phyloP scores from a whole-genome alignment of 2,888 invertebrate genomes.

The Mechanitis mazaeus region DNA sequence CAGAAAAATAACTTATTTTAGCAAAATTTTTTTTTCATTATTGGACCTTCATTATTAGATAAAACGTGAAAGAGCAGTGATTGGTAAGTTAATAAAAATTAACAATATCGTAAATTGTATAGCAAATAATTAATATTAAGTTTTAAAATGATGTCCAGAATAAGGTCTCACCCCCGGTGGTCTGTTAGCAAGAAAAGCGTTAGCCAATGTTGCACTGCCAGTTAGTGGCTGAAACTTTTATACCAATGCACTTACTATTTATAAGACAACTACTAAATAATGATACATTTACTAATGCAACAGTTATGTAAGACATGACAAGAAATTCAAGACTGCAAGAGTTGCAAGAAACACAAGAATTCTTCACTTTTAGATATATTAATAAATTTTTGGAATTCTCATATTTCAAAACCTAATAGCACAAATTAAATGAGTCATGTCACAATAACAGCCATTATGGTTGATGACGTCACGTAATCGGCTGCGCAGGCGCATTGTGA shows the following conservation, averaged over 20 bases:
- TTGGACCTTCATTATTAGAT: too few species aligned
- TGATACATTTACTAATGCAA: too few species aligned
- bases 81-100: too few species aligned
- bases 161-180: conserved; percentile 19
- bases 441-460: conserved; percentile 16
- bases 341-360: too few species aligned
- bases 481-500: conserved; percentile 15
- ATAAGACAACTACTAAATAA: too few species aligned
- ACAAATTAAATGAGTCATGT: conserved; percentile 21
- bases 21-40: too few species aligned
- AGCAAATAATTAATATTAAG: not conserved
- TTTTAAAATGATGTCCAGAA: conserved; percentile 12
- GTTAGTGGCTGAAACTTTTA: conserved; percentile 2
- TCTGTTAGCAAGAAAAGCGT: conserved; percentile 14
- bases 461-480: conserved; percentile 24
- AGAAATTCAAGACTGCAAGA: not conserved
- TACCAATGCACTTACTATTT: not conserved
- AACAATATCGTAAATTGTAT: too few species aligned
- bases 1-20: too few species aligned
- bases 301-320: not conserved
- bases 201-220: conserved; percentile 6
- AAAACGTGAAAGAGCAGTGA: too few species aligned
- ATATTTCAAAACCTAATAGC: not conserved
- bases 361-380: not conserved
- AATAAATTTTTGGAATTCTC: not conserved